A percentile compares a stretch with the other conserved stretches of the same genome.
Evolutionary conservation across 2,888 invertebrate species (phyloP).

Genomic region (Pinctada fucata): DNA sequence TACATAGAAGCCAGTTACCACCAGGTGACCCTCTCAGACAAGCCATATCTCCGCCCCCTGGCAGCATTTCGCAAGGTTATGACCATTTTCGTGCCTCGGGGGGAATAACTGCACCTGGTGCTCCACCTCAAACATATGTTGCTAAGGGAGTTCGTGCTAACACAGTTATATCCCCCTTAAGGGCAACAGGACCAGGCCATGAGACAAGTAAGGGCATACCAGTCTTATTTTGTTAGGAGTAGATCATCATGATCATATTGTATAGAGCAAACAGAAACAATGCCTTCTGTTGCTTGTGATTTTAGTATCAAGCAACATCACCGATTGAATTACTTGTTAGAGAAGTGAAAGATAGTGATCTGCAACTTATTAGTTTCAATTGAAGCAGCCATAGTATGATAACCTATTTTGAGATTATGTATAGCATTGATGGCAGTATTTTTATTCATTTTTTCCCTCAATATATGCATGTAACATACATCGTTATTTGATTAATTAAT

Average conservation of each 20-base stretch:
- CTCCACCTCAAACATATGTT: slow-evolving; percentile 60
- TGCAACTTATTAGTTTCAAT: no score
- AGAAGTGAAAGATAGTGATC: no score
- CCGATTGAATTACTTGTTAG: no score
- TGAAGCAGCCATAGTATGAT: no score
- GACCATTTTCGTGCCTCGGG: slow-evolving; percentile 53
- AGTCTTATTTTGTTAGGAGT: slow-evolving; percentile 24
- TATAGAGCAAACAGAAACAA: no score
- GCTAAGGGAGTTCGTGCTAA: slow-evolving; percentile 61
- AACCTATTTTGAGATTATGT: no score
- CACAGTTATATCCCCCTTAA: slow-evolving; percentile 58
- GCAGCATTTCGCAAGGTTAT: slow-evolving; percentile 47
- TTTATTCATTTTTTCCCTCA: no score
- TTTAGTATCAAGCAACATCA: no score
- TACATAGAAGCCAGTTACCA: slow-evolving; percentile 44
- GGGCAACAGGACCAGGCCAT: slow-evolving; percentile 51
- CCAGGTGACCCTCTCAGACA: slow-evolving; percentile 48
- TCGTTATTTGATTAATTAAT: no score
- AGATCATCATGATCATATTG: not conserved
- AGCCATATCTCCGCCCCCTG: slow-evolving; percentile 57
- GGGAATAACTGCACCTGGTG: slow-evolving; percentile 47
- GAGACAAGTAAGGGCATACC: slow-evolving; percentile 47
- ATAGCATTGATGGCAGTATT: no score
- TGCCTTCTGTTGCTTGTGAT: no score
- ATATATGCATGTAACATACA: no score